Percentiles rank a stretch among this genome's conserved stretches.
phyloP scores from a whole-genome alignment of 2,888 invertebrate genomes.

The Hirudinaria manillensis region DNA sequence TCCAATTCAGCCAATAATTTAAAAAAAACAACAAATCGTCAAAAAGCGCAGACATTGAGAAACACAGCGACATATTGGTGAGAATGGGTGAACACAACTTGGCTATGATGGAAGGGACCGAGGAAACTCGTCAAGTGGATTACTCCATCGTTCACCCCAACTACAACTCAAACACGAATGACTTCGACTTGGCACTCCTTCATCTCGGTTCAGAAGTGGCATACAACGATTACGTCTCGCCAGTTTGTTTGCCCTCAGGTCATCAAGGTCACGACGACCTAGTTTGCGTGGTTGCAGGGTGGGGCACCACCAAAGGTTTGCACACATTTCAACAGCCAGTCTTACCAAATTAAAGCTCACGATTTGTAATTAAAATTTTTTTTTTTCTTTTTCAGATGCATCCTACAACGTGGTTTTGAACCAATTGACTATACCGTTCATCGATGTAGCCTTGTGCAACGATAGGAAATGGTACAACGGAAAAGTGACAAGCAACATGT shows the following conservation, averaged over 20 bases:
- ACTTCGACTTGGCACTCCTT: slow-evolving; percentile 37
- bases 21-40: too few relatives aligned
- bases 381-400: background rate
- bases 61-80: slow-evolving; percentile 15
- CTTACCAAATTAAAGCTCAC: background rate
- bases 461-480: slow-evolving; percentile 34
- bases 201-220: slow-evolving; percentile 29
- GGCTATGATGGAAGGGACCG: slow-evolving; percentile 25
- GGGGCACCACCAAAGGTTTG: slow-evolving; percentile 35
- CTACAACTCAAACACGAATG: slow-evolving; percentile 30
- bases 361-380: background rate
- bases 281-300: slow-evolving; percentile 38
- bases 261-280: slow-evolving; percentile 11
- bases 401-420: slow-evolving; percentile 27
- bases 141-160: slow-evolving; percentile 32
- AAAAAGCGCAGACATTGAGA: slow-evolving; percentile 22
- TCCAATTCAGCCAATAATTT: too few relatives aligned
- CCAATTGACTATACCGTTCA: slow-evolving; percentile 34
- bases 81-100: slow-evolving; percentile 31
- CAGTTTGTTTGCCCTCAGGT: slow-evolving; percentile 36
- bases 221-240: slow-evolving; percentile 33
- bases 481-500: slow-evolving; percentile 34
- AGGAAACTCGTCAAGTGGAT: slow-evolving; percentile 19
- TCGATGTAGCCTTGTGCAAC: slow-evolving; percentile 32
- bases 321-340: background rate